Conservation (phyloP, 2,797 vertebrate genomes). For the Helicolenus hilgendorfi region DNA sequence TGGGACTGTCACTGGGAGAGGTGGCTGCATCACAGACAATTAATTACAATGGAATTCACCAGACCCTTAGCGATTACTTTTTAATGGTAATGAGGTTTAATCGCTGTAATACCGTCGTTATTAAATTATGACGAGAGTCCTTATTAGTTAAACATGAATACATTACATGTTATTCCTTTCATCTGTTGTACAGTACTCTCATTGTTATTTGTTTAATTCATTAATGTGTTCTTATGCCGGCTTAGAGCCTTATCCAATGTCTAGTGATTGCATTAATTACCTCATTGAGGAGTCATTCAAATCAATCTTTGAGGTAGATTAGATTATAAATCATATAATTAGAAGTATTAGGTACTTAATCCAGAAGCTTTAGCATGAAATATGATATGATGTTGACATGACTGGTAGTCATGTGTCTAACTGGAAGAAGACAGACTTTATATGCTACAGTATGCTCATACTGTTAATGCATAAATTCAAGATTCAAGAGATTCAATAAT, state of each 20-base stretch:
- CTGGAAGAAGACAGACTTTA: not conserved
- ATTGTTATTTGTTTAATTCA: conserved; percentile 72
- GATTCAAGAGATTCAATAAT: not conserved
- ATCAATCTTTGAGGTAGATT: conserved; percentile 18
- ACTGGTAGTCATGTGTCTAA: not conserved
- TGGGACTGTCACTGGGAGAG: conserved; percentile 15
- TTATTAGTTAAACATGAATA: conserved; percentile 75
- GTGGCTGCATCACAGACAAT: conserved; percentile 45
- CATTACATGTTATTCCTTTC: conserved; percentile 50
- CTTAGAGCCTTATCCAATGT: conserved; percentile 50
- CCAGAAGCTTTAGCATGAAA: not conserved
- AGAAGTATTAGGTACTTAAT: conserved; percentile 5
- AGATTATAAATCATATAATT: conserved; percentile 15
- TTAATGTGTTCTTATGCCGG: conserved; percentile 60
- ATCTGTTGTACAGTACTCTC: conserved; percentile 6
- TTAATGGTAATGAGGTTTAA: conserved; percentile 75
- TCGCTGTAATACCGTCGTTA: conserved; percentile 66
- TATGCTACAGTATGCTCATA: not conserved
- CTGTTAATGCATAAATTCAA: not conserved
- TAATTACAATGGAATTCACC: conserved; percentile 47
- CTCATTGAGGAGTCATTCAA: conserved; percentile 37
- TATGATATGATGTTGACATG: not conserved
- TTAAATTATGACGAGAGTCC: conserved; percentile 59
- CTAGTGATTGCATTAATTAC: conserved; percentile 49
- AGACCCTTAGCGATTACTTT: conserved; percentile 65